Base-by-base conservation (phyloP, 2,888 invertebrate species). In the Agrilus cyanescens region DNA sequence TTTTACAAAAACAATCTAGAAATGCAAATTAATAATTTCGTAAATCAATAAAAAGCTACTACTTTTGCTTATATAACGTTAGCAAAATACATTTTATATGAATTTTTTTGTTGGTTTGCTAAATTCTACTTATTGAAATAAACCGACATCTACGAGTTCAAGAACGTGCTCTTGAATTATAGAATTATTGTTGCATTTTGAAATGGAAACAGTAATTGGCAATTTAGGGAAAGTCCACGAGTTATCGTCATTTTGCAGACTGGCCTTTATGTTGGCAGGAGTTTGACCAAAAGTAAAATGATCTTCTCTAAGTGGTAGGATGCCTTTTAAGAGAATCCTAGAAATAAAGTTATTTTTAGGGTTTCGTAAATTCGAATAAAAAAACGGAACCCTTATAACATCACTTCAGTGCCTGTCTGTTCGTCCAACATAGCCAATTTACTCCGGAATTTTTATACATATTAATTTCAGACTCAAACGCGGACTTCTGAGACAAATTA, bases 301-400 rank as follows among this genome's bases (percentile, higher is more conserved):
- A 3, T 73, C 70, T 51, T 77, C 75, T 5, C 73, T 72, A 43
- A 78, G 61, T 12, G 79, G 76, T 56, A 75, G 64, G 46, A 73
- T 62, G 48, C 78, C 75, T 57, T 78, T 76, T 51, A 82, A 61
- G 37, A 74, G 55, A 42, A 68, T 59, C 73, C 79, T 78, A 53
- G 3, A 56, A 53, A 45, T 40, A 39, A 46, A 46, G 45, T 37
- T 33, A 31, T 36, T 16, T 12, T 31, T 29, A 18, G 4, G 8
- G 8, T 20, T 7, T 20, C 5, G 6, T 20, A 5, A n/a, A n/a
- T n/a, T n/a, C n/a, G n/a, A n/a, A n/a, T n/a, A n/a, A n/a, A n/a
- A n/a, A n/a, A n/a, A n/a, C n/a, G n/a, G n/a, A n/a, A n/a, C n/a
- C n/a, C n/a, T n/a, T n/a, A n/a, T n/a, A n/a, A n/a, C n/a, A n/a